Conservation (phyloP, 2,888 invertebrate genomes). For the Tyria jacobaeae region DNA sequence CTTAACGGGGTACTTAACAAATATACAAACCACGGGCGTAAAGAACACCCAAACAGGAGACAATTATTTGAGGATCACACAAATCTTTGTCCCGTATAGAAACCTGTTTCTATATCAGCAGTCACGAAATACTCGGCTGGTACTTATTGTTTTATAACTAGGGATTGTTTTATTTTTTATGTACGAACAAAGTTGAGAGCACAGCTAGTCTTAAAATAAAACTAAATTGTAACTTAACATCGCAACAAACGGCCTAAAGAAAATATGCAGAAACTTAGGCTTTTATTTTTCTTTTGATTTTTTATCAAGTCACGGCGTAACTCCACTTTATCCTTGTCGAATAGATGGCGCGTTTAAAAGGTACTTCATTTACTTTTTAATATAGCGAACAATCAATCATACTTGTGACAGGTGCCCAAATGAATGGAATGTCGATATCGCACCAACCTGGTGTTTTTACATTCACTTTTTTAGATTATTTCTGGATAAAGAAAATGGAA, state of each 20-base stretch:
- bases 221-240: too few relatives aligned
- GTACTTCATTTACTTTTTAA: conserved; percentile 79
- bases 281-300: conserved; percentile 23
- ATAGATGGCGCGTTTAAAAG: conserved; percentile 64
- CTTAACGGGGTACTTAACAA: too few relatives aligned
- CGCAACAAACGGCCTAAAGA: not conserved
- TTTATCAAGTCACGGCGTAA: conserved; percentile 61
- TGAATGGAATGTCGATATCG: conserved; percentile 69
- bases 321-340: conserved; percentile 62
- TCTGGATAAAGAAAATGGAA: conserved; percentile 49
- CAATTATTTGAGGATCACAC: too few relatives aligned
- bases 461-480: conserved; percentile 51
- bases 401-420: conserved; percentile 65
- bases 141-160: too few relatives aligned
- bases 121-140: too few relatives aligned
- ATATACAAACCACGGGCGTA: too few relatives aligned
- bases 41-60: too few relatives aligned
- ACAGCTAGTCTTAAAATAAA: too few relatives aligned
- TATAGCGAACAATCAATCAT: conserved; percentile 77
- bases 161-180: too few relatives aligned
- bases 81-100: too few relatives aligned
- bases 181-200: too few relatives aligned
- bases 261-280: not conserved
- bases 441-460: conserved; percentile 53
- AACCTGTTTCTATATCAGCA: too few relatives aligned